phyloP scores from a whole-genome alignment of 23 tunicate species.

The Styela plicata region DNA sequence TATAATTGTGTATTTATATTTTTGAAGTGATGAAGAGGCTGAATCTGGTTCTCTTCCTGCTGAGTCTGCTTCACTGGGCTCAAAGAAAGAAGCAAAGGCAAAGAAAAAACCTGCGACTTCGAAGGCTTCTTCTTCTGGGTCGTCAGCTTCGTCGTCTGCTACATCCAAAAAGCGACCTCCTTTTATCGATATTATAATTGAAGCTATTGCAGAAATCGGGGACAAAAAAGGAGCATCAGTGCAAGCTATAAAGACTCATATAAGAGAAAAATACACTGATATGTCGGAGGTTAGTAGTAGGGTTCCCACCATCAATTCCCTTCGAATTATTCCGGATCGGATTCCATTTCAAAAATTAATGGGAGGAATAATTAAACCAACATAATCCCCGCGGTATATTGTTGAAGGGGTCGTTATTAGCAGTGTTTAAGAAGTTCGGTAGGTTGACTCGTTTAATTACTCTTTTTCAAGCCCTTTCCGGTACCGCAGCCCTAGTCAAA shows the following conservation, averaged over 20 bases:
- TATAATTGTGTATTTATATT: too few species aligned
- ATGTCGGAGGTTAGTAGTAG: neutral
- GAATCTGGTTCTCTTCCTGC: slow-evolving; percentile 7
- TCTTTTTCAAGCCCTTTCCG: too few species aligned
- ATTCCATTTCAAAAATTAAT: too few species aligned
- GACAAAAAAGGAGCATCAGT: slow-evolving; percentile 27
- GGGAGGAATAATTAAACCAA: too few species aligned
- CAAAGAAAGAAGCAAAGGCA: neutral
- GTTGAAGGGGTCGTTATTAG: too few species aligned
- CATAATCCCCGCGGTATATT: too few species aligned
- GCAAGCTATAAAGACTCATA: slow-evolving; percentile 16
- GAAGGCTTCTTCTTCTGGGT: neutral
- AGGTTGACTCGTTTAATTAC: too few species aligned
- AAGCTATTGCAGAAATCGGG: slow-evolving; percentile 2
- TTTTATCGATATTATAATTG: slow-evolving; percentile 5
- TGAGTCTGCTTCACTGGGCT: slow-evolving; percentile 3
- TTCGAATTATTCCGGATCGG: too few species aligned
- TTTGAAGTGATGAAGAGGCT: neutral
- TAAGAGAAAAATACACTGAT: neutral
- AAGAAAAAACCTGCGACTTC: neutral
- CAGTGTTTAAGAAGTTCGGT: too few species aligned
- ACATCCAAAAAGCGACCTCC: slow-evolving; percentile 1
- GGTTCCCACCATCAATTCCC: too few species aligned
- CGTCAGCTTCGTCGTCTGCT: neutral
- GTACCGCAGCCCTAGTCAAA: too few species aligned